Evolutionary conservation across 2,888 invertebrate species (phyloP).

Genomic region (Eumacrocentrus americanus): DNA sequence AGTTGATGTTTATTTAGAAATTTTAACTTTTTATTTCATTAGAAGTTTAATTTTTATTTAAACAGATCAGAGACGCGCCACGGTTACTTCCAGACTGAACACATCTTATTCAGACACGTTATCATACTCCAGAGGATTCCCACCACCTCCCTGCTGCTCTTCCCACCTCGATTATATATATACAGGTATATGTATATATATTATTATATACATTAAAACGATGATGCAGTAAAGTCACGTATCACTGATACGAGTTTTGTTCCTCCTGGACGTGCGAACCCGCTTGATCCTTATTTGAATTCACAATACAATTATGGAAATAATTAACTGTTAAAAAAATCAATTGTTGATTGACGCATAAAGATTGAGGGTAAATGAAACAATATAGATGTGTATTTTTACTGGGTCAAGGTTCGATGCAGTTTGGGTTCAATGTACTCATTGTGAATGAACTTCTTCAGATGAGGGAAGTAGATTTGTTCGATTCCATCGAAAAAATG

Average conservation of each 20-base stretch:
- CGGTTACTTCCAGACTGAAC: conserved; percentile 49
- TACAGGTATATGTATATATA: not conserved
- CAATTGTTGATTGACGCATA: not conserved
- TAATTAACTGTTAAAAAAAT: not conserved
- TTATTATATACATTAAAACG: no score
- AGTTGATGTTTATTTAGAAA: no score
- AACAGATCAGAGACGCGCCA: conserved; percentile 41
- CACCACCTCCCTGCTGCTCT: conserved; percentile 31
- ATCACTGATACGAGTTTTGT: conserved; percentile 21
- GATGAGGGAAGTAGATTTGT: not conserved
- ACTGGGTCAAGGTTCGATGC: not conserved
- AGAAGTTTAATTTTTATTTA: not conserved
- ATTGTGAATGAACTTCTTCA: not conserved
- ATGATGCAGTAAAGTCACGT: conserved; percentile 18
- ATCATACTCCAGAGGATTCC: conserved; percentile 28
- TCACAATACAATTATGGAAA: not conserved
- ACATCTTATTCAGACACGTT: conserved; percentile 40
- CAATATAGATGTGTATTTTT: not conserved
- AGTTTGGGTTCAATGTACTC: not conserved
- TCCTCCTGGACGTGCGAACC: conserved; percentile 7
- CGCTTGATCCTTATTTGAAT: conserved; percentile 3
- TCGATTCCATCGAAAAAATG: no score
- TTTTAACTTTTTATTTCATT: not conserved
- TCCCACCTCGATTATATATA: conserved; percentile 1
- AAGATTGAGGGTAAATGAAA: no score